Percentiles rank a stretch among this genome's conserved stretches.
Evolutionary conservation across 2,797 vertebrate genomes (phyloP).

Genomic region (Arnoldichthys spilopterus): DNA sequence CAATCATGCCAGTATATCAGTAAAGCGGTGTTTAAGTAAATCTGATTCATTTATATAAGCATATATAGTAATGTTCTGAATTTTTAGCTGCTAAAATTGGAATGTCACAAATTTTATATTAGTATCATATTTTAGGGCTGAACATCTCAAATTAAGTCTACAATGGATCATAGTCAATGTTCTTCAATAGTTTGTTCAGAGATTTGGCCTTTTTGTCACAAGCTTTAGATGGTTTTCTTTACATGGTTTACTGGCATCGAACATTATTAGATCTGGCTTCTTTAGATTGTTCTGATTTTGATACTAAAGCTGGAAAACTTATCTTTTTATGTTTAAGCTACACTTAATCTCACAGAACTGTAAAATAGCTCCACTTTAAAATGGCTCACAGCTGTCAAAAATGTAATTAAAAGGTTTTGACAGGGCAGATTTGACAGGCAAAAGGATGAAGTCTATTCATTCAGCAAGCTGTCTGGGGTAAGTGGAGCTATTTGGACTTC

Average conservation of each 20-base stretch:
- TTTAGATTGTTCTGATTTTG: not conserved
- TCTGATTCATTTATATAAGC: no score
- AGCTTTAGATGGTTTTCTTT: not conserved
- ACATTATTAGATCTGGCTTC: not conserved
- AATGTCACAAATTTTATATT: no score
- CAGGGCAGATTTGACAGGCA: slow-evolving; percentile 68
- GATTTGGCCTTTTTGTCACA: not conserved
- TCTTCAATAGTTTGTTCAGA: not conserved
- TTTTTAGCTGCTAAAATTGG: no score
- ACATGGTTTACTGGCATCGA: not conserved
- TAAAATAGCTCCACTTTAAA: slow-evolving; percentile 61
- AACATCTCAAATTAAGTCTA: not conserved
- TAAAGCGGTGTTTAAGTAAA: no score
- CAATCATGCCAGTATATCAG: no score
- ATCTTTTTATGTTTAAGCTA: not conserved
- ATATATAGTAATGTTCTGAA: no score
- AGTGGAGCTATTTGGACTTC: slow-evolving; percentile 39
- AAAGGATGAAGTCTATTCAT: slow-evolving; percentile 73
- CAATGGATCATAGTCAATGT: not conserved
- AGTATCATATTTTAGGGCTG: no score
- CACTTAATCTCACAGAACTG: slow-evolving; percentile 42
- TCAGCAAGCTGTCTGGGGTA: slow-evolving; percentile 70
- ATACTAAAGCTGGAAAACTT: slow-evolving; percentile 23
- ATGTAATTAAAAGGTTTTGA: slow-evolving; percentile 18
- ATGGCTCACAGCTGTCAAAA: slow-evolving; percentile 58